phyloP scores from a whole-genome alignment of 2,113 vertebrate species.

The Balaenoptera acutorostrata region DNA sequence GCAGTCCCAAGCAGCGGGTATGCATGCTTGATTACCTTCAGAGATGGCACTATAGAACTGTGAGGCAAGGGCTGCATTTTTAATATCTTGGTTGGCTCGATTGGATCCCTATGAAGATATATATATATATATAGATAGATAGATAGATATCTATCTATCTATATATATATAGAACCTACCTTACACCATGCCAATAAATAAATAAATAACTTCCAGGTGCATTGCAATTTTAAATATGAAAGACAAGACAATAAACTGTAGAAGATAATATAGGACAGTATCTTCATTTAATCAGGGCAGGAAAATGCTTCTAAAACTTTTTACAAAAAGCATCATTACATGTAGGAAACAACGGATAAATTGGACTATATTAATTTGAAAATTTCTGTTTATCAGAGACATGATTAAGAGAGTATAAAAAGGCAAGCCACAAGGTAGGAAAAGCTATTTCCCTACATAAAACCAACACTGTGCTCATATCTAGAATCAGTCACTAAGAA shows the following conservation, averaged over 20 bases:
- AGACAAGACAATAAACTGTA: not conserved
- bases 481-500: not conserved
- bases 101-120: rapidly evolving
- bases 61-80: not conserved
- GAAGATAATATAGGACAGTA: not conserved
- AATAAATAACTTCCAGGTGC: not conserved
- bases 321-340: not conserved
- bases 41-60: not conserved
- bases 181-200: not conserved
- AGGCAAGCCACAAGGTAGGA: not conserved
- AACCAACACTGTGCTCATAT: not conserved
- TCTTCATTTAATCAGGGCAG: not conserved
- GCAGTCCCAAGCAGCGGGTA: not conserved
- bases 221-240: not conserved
- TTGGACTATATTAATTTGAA: not conserved
- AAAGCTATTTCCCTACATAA: not conserved
- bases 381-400: not conserved
- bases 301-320: not conserved
- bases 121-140: not conserved
- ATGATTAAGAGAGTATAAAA: not conserved
- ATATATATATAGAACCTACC: not conserved
- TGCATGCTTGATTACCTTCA: not conserved
- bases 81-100: not conserved
- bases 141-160: too few species aligned
- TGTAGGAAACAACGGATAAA: not conserved